Evolutionary conservation across 2,797 vertebrate genomes (phyloP), one percentile per base, ranked within the genome.

Genomic region (Percopsis omiscomaycus): DNA sequence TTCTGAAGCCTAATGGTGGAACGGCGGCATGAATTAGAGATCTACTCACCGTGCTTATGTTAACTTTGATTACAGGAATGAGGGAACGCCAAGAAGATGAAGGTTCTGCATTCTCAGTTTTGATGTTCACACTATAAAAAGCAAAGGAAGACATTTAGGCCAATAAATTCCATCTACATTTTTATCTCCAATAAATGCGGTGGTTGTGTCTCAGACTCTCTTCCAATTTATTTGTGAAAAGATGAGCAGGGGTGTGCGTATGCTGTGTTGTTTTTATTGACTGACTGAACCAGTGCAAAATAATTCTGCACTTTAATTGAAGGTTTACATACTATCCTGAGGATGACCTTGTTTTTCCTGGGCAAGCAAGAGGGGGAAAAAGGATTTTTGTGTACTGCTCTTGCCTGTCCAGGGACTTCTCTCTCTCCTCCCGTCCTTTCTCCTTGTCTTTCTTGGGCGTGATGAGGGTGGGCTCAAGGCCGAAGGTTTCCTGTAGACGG

Each of bases 21-120:
- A 42, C 55, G 9, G 11, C 5, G 15, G 28, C 28, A 28, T 49
- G 37, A 15, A 68, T 54, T 30, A 42, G 3, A 3, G 0, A 13
- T 44, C 16, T 49, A 94, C 97, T 95, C 88, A 99, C 98, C 0
- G 97, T 97, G 91, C 95, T 98, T 89, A 99, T 96, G 80, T 97
- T 98, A 56, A 99, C 94, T 90, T 99, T 99, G 86, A 99, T 95
- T 70, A 99, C 97, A 0, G 98, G 98, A 81, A 99, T 98, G 82
- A 99, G 95, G 5, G 98, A 99, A 59, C 97, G 94, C 98, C 97
- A 99, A 0, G 97, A 98, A 14, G 97, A 98, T 0, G 95, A 84
- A 0, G 95, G 93, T 54, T 98, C 96, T 65, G 91, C 92, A 80
- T 94, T 95, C 82, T 99, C 96, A 66, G 94, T 86, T 93, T 95